phyloP scores from a whole-genome alignment of 1,140 invertebrate species.

The Anastatus disparis region DNA sequence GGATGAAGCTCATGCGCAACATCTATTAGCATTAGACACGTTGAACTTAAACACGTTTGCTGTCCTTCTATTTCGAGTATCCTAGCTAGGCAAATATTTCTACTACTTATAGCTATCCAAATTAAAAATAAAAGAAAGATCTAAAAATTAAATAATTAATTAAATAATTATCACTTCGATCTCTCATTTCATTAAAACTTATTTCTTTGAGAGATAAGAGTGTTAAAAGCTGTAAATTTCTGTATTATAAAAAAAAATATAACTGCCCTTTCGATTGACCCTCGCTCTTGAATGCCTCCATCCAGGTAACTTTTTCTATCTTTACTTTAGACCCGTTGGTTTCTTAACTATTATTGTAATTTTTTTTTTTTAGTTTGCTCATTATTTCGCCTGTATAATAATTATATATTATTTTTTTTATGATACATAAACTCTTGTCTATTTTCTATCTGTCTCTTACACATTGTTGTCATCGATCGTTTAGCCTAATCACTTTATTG shows the following conservation, averaged over 20 bases:
- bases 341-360: slow-evolving; percentile 26
- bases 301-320: slow-evolving; percentile 59
- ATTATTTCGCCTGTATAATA: slow-evolving; percentile 30
- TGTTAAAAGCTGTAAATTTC: slow-evolving; percentile 55
- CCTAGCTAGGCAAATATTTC: slow-evolving; percentile 55
- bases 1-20: slow-evolving; percentile 48
- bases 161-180: slow-evolving; percentile 48
- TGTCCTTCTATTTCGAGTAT: slow-evolving; percentile 51
- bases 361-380: slow-evolving; percentile 19
- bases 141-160: too few relatives aligned
- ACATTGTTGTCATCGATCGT: not conserved
- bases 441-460: not conserved
- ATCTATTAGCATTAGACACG: slow-evolving; percentile 55
- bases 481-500: not conserved
- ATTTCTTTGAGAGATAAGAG: slow-evolving; percentile 37
- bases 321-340: slow-evolving; percentile 56
- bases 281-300: slow-evolving; percentile 58
- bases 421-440: not conserved
- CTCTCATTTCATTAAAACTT: slow-evolving; percentile 33
- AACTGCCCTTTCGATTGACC: slow-evolving; percentile 51
- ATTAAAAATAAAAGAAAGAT: too few relatives aligned
- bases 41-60: slow-evolving; percentile 57
- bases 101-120: slow-evolving; percentile 50
- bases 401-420: not conserved
- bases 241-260: slow-evolving; percentile 60